Base-by-base conservation (phyloP, 2,113 vertebrate species). In the Myotis yumanensis region DNA sequence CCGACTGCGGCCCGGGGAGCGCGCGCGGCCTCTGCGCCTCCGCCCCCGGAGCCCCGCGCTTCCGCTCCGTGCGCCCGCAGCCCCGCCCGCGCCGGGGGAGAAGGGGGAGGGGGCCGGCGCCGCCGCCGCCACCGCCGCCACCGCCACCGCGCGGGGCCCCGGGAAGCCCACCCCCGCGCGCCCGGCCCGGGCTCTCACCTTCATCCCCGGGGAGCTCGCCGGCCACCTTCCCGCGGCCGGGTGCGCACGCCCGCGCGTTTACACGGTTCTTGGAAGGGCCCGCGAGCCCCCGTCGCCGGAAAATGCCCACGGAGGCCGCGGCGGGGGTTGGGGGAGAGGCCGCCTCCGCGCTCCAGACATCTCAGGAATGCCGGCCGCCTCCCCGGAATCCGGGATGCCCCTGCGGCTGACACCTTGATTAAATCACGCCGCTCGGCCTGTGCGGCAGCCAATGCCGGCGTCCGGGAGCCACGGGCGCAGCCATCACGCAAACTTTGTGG, bases 341-440 rank as follows among this genome's bases (percentile, higher is more conserved):
- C 87, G 81, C 89, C 88, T 80, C 96, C 88, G 81, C 91, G 89
- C 28, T 23, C 20, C 89, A 77, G 94, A 89, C 96, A 72, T 86
- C 93, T 62, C 95, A 37, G 96, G 96, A 85, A 95, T 95, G 64
- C 93, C 91, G 84, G 85, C 66, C 90, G 93, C 80, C 30, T 40
- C 80, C 40, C 80, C 85, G 16, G 84, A 17, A 20, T 17, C 75
- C 40, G 93, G 88, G 95, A 23, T 66, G 81, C 87, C 95, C 93
- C 89, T 46, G 96, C 72, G 52, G 71, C 96, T 43, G 92, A 59
- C 95, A 57, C 96, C 92, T 35, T 1, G 43, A 28, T 71, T 59
- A 20, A 35, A 20, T 52, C 81, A 7, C 3, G 93, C 37, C 66
- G 5, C 48, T 43, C 40, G 37, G 30, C 25, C 15, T 84, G 51